Percentiles rank a stretch among this genome's conserved stretches.
Conservation (phyloP, 2,113 vertebrate genomes). For the Melierax canorus region DNA sequence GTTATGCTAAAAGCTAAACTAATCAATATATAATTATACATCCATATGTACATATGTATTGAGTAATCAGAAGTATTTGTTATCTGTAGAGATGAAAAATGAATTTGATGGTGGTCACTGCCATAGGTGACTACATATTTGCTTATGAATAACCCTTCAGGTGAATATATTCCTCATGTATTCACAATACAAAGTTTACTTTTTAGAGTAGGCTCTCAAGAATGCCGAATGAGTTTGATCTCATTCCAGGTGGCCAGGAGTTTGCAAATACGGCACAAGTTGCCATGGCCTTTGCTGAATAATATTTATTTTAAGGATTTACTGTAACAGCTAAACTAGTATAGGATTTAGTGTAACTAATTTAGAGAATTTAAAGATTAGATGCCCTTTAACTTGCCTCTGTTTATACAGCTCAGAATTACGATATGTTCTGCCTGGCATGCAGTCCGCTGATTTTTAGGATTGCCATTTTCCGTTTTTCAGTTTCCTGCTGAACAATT, state of each 20-base stretch:
- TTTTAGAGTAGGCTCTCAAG: neutral
- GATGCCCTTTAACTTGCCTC: constrained; percentile 3
- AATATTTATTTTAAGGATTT: constrained; percentile 45
- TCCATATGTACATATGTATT: constrained; percentile 63
- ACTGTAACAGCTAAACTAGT: neutral
- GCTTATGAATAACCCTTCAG: constrained; percentile 33
- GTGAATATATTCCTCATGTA: neutral
- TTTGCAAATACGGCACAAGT: neutral
- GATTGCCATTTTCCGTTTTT: neutral
- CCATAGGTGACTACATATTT: constrained; percentile 18
- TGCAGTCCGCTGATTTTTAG: neutral
- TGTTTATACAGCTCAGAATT: constrained; percentile 14
- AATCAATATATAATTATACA: constrained; percentile 73
- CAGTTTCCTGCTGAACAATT: neutral
- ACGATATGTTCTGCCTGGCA: neutral
- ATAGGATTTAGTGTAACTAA: constrained; percentile 26
- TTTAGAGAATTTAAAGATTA: neutral
- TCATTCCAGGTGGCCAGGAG: neutral
- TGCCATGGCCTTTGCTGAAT: constrained; percentile 20
- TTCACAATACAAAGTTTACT: neutral
- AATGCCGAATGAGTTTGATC: constrained; percentile 7
- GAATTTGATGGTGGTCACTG: constrained; percentile 45
- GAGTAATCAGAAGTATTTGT: constrained; percentile 68
- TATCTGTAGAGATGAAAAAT: constrained; percentile 68
- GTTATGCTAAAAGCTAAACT: constrained; percentile 73